A percentile compares a stretch with the other conserved stretches of the same genome.
phyloP scores from a whole-genome alignment of 2,888 invertebrate species.

The Lasioglossum figueresi region DNA sequence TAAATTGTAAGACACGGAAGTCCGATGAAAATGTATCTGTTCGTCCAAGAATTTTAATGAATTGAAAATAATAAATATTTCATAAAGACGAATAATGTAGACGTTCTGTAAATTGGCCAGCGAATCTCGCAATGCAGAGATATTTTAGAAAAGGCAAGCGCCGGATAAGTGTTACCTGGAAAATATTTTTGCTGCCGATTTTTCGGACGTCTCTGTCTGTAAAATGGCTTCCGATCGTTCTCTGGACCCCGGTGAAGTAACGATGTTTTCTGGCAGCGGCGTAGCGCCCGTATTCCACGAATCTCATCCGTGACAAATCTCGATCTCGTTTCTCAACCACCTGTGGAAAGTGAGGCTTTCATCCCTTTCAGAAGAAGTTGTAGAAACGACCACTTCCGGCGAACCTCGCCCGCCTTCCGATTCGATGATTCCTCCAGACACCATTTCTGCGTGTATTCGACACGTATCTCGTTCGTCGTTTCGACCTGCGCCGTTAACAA shows the following conservation, averaged over 20 bases:
- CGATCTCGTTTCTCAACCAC: constrained; percentile 65
- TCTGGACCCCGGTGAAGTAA: constrained; percentile 37
- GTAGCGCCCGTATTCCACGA: constrained; percentile 32
- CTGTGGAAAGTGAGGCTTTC: constrained; percentile 49
- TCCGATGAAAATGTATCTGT: no score
- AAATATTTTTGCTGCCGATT: not conserved
- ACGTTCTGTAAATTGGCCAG: not conserved
- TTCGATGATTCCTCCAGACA: not conserved
- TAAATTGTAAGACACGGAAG: no score
- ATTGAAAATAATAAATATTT: not conserved
- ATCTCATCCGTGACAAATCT: constrained; percentile 60
- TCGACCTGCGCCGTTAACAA: not conserved
- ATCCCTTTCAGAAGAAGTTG: constrained; percentile 16
- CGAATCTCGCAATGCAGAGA: not conserved
- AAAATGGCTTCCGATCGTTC: constrained; percentile 31
- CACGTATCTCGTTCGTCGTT: not conserved
- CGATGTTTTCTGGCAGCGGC: constrained; percentile 40
- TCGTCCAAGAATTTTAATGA: no score
- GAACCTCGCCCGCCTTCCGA: not conserved
- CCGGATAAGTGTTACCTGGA: not conserved
- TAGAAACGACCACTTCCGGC: constrained; percentile 30
- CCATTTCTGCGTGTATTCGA: not conserved
- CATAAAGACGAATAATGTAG: not conserved
- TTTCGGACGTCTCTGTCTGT: not conserved
- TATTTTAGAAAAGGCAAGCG: not conserved